These are phyloP conservation scores for Hydrolagus colliei DNA, from an alignment of 2,797 vertebrate genomes.

Conservation along the genomic window DNA sequence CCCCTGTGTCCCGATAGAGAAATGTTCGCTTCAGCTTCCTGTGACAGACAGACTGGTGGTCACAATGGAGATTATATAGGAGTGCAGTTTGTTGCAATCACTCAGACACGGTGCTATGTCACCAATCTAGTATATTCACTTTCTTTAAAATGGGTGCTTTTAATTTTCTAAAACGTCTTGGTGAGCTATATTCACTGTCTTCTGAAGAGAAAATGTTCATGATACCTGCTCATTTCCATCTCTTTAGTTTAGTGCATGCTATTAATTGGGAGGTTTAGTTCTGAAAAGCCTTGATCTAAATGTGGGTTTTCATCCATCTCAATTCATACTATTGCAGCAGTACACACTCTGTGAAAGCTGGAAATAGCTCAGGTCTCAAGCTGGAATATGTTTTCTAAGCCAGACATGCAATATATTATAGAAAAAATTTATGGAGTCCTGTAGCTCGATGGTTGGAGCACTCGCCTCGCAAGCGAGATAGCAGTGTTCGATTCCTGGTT, in stretches of 20 bases:
- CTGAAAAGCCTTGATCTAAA: too few relatives aligned
- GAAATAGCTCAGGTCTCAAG: neutral
- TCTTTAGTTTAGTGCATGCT: too few relatives aligned
- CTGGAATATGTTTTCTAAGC: neutral
- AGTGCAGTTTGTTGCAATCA: neutral
- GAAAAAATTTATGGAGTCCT: too few relatives aligned
- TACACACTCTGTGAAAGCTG: neutral
- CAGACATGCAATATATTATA: neutral
- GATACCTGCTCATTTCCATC: too few relatives aligned
- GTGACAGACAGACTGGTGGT: neutral
- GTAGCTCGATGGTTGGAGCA: too few relatives aligned
- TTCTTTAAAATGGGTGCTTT: neutral
- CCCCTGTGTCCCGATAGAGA: neutral
- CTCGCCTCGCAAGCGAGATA: too few relatives aligned
- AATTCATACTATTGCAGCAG: neutral
- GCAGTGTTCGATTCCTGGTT: too few relatives aligned
- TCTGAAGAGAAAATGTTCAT: too few relatives aligned
- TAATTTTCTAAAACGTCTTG: too few relatives aligned
- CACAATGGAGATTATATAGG: neutral
- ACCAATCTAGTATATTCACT: neutral
- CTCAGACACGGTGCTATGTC: neutral
- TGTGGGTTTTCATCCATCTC: neutral
- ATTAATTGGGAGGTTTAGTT: too few relatives aligned
- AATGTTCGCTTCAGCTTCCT: too few relatives aligned
- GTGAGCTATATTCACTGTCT: too few relatives aligned